A percentile compares a stretch with the other conserved stretches of the same genome.
These are phyloP conservation scores for Hemibates koningsi DNA, from an alignment of 2,113 vertebrate species.

Conservation along the genomic window DNA sequence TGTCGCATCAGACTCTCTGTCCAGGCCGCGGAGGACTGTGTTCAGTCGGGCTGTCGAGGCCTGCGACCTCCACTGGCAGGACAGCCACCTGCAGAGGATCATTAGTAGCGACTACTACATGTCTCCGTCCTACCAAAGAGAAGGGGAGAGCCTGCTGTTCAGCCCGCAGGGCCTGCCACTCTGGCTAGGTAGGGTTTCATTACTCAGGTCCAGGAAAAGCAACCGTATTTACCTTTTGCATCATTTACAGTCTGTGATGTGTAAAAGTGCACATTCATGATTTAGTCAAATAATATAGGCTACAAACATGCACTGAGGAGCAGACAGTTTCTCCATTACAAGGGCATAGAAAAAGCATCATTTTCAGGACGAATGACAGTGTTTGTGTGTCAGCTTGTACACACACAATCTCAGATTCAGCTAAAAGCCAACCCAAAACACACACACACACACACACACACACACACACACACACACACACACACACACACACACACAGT, in stretches of 20 bases:
- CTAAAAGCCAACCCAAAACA: slow-evolving; percentile 1
- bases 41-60: slow-evolving; percentile 94
- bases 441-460: slow-evolving; percentile 12
- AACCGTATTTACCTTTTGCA: neutral
- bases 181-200: slow-evolving; percentile 82
- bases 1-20: slow-evolving; percentile 78
- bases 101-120: slow-evolving; percentile 94
- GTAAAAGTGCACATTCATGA: neutral
- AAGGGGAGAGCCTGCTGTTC: slow-evolving; percentile 92
- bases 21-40: slow-evolving; percentile 88
- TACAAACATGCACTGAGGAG: neutral
- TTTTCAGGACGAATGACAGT: neutral
- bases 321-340: neutral
- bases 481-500: slow-evolving; percentile 12
- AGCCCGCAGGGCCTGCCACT: slow-evolving; percentile 93
- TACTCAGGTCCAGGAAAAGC: neutral
- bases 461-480: slow-evolving; percentile 10
- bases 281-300: neutral
- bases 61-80: slow-evolving; percentile 97
- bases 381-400: neutral
- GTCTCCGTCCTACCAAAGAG: slow-evolving; percentile 87
- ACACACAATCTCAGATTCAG: slow-evolving; percentile 7
- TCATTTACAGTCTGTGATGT: neutral
- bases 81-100: slow-evolving; percentile 96
- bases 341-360: neutral